phyloP scores from a whole-genome alignment of 2,888 invertebrate genomes.

The Sclerodermus sp. region DNA sequence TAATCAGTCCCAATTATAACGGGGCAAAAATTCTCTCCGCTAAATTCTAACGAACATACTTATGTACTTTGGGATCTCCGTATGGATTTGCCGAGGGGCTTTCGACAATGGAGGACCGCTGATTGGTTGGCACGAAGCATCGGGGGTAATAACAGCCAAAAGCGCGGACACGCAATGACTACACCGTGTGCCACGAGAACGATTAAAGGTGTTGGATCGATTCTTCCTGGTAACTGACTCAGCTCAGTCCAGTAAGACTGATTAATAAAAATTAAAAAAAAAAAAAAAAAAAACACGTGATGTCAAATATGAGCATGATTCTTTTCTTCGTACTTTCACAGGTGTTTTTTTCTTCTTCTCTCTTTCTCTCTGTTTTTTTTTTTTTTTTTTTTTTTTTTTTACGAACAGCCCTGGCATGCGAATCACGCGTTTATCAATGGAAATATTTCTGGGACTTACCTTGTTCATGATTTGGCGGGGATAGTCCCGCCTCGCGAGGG shows the following conservation, averaged over 20 bases:
- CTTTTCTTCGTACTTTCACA: too few species aligned
- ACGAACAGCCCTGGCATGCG: too few species aligned
- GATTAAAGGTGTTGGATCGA: conserved; percentile 40
- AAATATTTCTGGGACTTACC: conserved; percentile 43
- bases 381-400: too few species aligned
- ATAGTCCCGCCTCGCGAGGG: conserved; percentile 51
- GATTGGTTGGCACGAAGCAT: conserved; percentile 13
- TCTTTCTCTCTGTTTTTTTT: too few species aligned
- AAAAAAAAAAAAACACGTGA: conserved; percentile 3
- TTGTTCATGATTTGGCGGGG: conserved; percentile 59
- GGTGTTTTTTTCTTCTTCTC: neutral
- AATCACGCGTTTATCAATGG: too few species aligned
- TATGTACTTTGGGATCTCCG: neutral
- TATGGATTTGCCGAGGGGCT: conserved; percentile 11
- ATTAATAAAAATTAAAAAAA: conserved; percentile 14
- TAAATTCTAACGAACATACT: too few species aligned
- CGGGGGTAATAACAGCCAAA: conserved; percentile 23
- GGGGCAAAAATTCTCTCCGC: too few species aligned
- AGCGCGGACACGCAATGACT: conserved; percentile 28
- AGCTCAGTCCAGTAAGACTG: conserved; percentile 3
- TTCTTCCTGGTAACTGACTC: conserved; percentile 36
- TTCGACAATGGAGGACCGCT: conserved; percentile 12
- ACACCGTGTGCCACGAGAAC: conserved; percentile 23
- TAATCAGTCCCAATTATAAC: too few species aligned
- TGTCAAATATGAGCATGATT: neutral